Percentiles rank a stretch among this genome's conserved stretches.
phyloP scores from a whole-genome alignment of 2,113 vertebrate species.

The Lasiurus cinereus region DNA sequence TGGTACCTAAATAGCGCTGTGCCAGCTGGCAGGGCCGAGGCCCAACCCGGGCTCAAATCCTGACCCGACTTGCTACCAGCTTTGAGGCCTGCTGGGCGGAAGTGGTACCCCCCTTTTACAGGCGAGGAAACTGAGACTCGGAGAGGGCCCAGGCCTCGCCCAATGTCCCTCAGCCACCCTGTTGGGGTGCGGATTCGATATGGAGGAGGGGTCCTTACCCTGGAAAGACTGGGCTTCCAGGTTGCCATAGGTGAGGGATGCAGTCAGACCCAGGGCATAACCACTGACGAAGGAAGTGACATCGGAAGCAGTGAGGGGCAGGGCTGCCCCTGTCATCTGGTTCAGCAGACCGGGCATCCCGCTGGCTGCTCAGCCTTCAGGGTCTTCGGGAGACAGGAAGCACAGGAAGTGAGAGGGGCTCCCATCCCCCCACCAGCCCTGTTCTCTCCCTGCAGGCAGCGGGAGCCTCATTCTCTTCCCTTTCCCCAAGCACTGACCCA shows the following conservation, averaged over 20 bases:
- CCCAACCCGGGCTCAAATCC: neutral
- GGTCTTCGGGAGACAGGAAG: constrained; percentile 46
- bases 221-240: constrained; percentile 93
- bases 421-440: fast-evolving
- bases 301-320: constrained; percentile 93
- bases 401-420: fast-evolving
- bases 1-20: fast-evolving
- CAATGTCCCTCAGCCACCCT: neutral
- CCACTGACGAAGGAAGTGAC: constrained; percentile 96
- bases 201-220: constrained; percentile 86
- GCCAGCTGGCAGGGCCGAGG: neutral
- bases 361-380: neutral
- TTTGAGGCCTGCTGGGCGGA: neutral
- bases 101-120: neutral
- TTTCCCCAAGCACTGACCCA: neutral
- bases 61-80: neutral
- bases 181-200: fast-evolving
- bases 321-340: constrained; percentile 85
- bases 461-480: neutral
- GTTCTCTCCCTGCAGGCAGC: neutral
- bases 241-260: constrained; percentile 96
- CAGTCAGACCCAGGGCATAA: constrained; percentile 95
- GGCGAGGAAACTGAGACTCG: neutral
- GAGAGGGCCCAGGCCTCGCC: neutral
- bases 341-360: constrained; percentile 96